phyloP scores from a whole-genome alignment of 2,113 vertebrate genomes.

The Centropus bengalensis region DNA sequence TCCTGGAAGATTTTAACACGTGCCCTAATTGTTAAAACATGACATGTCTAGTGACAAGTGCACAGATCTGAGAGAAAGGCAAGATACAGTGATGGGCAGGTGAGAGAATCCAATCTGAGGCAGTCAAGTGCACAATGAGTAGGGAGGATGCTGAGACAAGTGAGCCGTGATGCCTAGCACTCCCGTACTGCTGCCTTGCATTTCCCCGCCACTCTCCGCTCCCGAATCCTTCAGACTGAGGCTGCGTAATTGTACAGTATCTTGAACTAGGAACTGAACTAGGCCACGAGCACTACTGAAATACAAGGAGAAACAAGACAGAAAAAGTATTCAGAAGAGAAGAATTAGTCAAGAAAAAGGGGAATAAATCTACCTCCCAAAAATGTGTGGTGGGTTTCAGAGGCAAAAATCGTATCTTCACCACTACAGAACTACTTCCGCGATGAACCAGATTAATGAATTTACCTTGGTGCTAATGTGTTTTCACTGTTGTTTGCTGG shows the following conservation, averaged over 20 bases:
- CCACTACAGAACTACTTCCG: neutral
- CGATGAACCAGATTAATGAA: neutral
- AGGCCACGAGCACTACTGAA: neutral
- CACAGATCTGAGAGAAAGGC: neutral
- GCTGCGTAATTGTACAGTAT: neutral
- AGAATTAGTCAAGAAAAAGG: neutral
- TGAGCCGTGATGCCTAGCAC: neutral
- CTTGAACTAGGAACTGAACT: fast-evolving
- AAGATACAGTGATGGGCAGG: neutral
- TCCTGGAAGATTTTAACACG: neutral
- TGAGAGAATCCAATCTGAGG: neutral
- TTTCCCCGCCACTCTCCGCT: neutral
- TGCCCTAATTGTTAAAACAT: neutral
- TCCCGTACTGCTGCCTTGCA: neutral
- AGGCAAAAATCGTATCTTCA: neutral
- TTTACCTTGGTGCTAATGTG: neutral
- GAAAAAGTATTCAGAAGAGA: neutral
- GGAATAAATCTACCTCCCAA: neutral
- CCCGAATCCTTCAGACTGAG: neutral
- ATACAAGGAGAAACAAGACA: neutral
- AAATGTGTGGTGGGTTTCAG: neutral
- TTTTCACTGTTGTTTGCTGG: neutral
- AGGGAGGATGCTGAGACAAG: neutral
- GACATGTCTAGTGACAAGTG: neutral
- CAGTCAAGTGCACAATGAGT: neutral